A percentile compares a stretch with the other conserved stretches of the same genome.
These are phyloP conservation scores for Drosophila paranaensis DNA, from an alignment of 2,888 invertebrate genomes.

Conservation along the genomic window DNA sequence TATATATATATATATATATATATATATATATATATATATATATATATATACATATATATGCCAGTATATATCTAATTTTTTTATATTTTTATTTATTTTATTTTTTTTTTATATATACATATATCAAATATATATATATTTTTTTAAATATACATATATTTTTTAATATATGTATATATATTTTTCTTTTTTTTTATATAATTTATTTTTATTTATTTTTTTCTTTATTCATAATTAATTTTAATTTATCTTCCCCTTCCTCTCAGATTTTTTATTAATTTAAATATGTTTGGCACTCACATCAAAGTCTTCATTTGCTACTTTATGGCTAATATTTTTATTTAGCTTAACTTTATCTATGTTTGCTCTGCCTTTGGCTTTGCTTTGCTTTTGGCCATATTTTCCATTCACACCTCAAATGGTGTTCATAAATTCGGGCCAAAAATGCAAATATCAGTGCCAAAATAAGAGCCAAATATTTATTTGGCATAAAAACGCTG, in stretches of 20 bases:
- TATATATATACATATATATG: background rate
- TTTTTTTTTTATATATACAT: no score
- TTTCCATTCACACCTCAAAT: conserved; percentile 46
- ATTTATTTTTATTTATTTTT: no score
- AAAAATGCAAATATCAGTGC: conserved; percentile 35
- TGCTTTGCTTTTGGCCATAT: conserved; percentile 15
- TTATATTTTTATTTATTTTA: no score
- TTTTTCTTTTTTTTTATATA: no score
- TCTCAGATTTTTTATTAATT: background rate
- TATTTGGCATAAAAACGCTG: conserved; percentile 8
- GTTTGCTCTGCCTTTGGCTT: conserved; percentile 15
- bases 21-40: background rate
- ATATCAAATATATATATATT: background rate
- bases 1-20: background rate
- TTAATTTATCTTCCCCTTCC: no score
- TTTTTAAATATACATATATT: no score
- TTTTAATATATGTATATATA: no score
- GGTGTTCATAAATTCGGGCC: conserved; percentile 12
- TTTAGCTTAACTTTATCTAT: conserved; percentile 4
- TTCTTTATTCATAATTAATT: background rate
- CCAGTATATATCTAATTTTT: no score
- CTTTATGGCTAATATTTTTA: conserved; percentile 7
- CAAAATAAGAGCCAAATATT: conserved; percentile 28
- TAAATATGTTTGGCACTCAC: conserved; percentile 20
- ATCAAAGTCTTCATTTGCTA: conserved; percentile 16